Base-by-base conservation (phyloP, 1,140 invertebrate genomes). In the Bilobella aurantiaca region DNA sequence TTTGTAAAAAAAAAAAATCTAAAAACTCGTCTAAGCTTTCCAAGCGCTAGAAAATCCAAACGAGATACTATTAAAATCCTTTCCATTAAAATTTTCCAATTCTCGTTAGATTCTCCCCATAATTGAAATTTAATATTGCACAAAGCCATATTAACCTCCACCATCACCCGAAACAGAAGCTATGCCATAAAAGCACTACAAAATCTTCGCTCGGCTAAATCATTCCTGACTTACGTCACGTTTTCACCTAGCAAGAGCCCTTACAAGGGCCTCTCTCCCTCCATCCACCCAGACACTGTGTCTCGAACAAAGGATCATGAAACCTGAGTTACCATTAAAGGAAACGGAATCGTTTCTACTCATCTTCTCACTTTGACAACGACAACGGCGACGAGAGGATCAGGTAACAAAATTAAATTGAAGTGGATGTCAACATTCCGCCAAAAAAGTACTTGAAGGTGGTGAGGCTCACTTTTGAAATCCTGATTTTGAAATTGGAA, bases 101-200 rank as follows among this genome's bases (percentile, higher is more conserved):
- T 23, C 49, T 53, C 14, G 14, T 16, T 23, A 5, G 5, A 12
- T 23, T 14, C 49, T 23, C 21, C 21, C 49, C 23, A 16, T 53
- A 53, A 53, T 53, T 53, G 49, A 53, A 53, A 53, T 53, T 53
- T 53, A 53, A 53, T 53, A 53, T 53, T 53, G 14, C 12, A 53
- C 14, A 53, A 53, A n/a, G 25, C 49, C 49, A 53, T 53, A 53
- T 23, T 16, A 53, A 53, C 12, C 34, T 42, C 8, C 18, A 18
- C 34, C 34, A 42, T 42, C 18, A 42, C 34, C 8, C 14, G 3
- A 56, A 23, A 14, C 5, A 5, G 5, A 56, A 23, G 25, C 14
- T 56, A 25, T n/a, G n/a, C n/a, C n/a, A n/a, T n/a, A n/a, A n/a
- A n/a, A n/a, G n/a, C n/a, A n/a, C n/a, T n/a, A n/a, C n/a, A n/a